phyloP scores from a whole-genome alignment of 1,140 invertebrate genomes.

The Teleopsis dalmanni region DNA sequence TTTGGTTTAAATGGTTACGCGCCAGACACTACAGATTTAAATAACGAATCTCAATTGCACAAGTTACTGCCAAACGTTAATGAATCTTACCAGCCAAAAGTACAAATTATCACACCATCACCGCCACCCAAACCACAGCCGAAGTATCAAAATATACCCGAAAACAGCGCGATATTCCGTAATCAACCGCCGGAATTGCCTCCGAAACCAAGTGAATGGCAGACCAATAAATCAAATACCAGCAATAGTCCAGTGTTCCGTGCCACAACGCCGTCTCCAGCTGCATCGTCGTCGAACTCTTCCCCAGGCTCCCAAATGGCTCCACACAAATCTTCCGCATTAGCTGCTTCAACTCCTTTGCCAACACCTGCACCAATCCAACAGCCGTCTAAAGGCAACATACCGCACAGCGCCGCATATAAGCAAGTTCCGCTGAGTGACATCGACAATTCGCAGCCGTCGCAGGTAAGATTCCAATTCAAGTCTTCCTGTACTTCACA shows the following conservation, averaged over 20 bases:
- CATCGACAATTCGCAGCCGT: conserved; percentile 26
- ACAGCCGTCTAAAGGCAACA: not conserved
- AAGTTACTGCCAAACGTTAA: not conserved
- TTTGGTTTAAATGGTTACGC: conserved; percentile 36
- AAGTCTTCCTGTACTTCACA: no score
- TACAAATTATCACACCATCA: conserved; percentile 8
- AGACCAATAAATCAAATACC: not conserved
- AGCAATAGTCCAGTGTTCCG: not conserved
- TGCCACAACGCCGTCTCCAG: not conserved
- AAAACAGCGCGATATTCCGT: conserved; percentile 14
- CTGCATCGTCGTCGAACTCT: not conserved
- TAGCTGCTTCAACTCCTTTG: no score
- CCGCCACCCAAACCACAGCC: conserved; percentile 8
- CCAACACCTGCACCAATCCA: not conserved
- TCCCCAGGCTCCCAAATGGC: not conserved
- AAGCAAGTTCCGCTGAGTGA: conserved; percentile 35
- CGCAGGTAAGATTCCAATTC: conserved; percentile 35
- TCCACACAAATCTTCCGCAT: no score
- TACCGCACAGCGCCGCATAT: conserved; percentile 21
- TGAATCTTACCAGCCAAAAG: conserved; percentile 16
- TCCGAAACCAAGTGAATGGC: conserved; percentile 10
- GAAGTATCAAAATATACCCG: conserved; percentile 31
- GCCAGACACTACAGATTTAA: not conserved
- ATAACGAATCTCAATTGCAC: not conserved
- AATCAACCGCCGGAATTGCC: conserved; percentile 9